A percentile compares a stretch with the other conserved stretches of the same genome.
Evolutionary conservation across 30 jellyfish, hydroid and myxozoan species (phyloP).

Genomic region (Aurelia aurita): DNA sequence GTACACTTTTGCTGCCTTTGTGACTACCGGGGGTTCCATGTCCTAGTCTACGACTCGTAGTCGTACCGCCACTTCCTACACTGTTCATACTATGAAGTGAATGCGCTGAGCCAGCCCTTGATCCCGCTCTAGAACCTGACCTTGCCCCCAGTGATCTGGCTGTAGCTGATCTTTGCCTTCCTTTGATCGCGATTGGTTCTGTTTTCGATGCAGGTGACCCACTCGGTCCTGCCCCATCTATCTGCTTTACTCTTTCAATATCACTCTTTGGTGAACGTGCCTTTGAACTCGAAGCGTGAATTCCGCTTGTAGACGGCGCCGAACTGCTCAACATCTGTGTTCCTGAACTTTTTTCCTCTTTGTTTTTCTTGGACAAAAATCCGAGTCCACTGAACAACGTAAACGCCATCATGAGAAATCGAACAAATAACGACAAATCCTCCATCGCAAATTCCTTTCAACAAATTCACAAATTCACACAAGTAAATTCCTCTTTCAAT

Average conservation of each 20-base stretch:
- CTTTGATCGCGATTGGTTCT: constrained; percentile 51
- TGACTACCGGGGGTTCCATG: constrained; percentile 75
- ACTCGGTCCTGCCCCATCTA: constrained; percentile 42
- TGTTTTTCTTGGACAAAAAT: constrained; percentile 28
- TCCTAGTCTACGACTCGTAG: constrained; percentile 54
- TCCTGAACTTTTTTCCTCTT: constrained; percentile 16
- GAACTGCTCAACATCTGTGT: constrained; percentile 60
- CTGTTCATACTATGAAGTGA: constrained; percentile 56
- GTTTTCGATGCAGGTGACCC: constrained; percentile 72
- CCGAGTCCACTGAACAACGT: constrained; percentile 46
- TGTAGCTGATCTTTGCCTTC: constrained; percentile 49
- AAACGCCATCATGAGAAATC: constrained; percentile 42
- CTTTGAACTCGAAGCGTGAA: neutral
- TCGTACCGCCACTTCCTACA: constrained; percentile 71
- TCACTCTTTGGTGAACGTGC: constrained; percentile 4
- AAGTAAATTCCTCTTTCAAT: neutral
- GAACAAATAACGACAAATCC: constrained; percentile 22
- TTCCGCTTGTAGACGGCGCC: constrained; percentile 43
- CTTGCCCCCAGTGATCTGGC: constrained; percentile 1
- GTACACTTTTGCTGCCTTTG: constrained; percentile 53
- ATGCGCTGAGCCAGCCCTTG: constrained; percentile 45
- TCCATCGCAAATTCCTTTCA: constrained; percentile 1
- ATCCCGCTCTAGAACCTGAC: constrained; percentile 45
- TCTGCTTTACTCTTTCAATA: constrained; percentile 15
- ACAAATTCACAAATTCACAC: constrained; percentile 1